Evolutionary conservation across 2,888 invertebrate genomes (phyloP).

Genomic region (Falcaria lacertinaria): DNA sequence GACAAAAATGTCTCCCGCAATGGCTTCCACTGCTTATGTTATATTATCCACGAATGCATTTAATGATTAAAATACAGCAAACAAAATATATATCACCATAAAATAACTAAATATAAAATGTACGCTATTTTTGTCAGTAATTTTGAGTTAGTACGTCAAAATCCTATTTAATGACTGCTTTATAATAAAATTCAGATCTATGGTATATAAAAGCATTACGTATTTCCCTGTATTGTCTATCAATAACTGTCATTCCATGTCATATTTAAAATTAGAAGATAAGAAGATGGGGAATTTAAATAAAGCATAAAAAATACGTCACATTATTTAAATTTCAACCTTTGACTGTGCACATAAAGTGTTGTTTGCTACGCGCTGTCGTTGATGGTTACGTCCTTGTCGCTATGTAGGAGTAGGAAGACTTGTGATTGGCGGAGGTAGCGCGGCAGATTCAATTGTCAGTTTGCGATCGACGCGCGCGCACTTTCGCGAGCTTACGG

Average conservation of each 20-base stretch:
- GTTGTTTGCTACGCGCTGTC: constrained; percentile 34
- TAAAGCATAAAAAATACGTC: not conserved
- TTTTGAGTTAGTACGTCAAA: too few relatives aligned
- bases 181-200: too few relatives aligned
- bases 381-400: constrained; percentile 56
- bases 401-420: constrained; percentile 42
- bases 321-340: not conserved
- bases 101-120: too few relatives aligned
- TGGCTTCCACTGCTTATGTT: too few relatives aligned
- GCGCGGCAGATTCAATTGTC: constrained; percentile 71
- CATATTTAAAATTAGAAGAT: not conserved
- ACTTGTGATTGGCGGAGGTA: constrained; percentile 48
- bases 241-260: not conserved
- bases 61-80: too few relatives aligned
- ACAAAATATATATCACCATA: too few relatives aligned
- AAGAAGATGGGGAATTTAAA: not conserved
- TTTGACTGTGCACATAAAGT: constrained; percentile 17
- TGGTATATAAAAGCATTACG: too few relatives aligned
- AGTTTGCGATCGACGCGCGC: constrained; percentile 50
- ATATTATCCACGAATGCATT: too few relatives aligned
- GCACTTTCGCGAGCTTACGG: constrained; percentile 66
- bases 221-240: not conserved
- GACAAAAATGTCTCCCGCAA: too few relatives aligned
- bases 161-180: too few relatives aligned
- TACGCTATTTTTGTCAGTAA: too few relatives aligned